These are phyloP conservation scores for Paguma larvata DNA, from an alignment of 2,797 vertebrate genomes.

Conservation along the genomic window DNA sequence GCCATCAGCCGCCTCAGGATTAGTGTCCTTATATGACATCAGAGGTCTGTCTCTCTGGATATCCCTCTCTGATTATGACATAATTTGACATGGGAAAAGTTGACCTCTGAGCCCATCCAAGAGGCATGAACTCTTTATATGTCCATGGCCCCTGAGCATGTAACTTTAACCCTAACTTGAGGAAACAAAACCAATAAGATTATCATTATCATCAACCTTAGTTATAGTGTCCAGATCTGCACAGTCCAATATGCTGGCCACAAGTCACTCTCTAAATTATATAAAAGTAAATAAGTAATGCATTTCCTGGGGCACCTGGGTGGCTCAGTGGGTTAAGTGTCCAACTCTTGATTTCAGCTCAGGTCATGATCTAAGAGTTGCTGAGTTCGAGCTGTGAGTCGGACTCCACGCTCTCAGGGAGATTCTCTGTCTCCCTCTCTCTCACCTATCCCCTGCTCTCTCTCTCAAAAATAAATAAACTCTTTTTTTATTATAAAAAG, in stretches of 20 bases:
- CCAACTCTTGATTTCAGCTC: no score
- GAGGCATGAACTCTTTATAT: not conserved
- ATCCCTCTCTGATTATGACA: not conserved
- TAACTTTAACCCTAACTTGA: not conserved
- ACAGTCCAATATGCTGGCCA: not conserved
- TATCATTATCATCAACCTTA: not conserved
- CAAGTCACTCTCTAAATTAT: not conserved
- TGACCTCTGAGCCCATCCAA: not conserved
- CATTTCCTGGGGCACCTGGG: not conserved
- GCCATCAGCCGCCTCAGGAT: not conserved
- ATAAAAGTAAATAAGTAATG: slow-evolving; percentile 5
- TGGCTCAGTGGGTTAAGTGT: no score
- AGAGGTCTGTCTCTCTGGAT: not conserved
- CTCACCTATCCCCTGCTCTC: no score
- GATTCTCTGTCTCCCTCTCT: no score
- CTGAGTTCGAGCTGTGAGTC: no score
- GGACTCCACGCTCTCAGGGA: no score
- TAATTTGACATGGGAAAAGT: not conserved
- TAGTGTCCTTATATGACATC: not conserved
- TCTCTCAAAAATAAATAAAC: no score
- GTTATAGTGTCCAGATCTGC: not conserved
- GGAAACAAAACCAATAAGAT: not conserved
- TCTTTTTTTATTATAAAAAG: no score
- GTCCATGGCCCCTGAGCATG: not conserved
- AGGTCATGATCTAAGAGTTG: no score